Evolutionary conservation across 2,888 invertebrate genomes (phyloP), one percentile per base, ranked within the genome.

Genomic region (Polyommatus icarus): DNA sequence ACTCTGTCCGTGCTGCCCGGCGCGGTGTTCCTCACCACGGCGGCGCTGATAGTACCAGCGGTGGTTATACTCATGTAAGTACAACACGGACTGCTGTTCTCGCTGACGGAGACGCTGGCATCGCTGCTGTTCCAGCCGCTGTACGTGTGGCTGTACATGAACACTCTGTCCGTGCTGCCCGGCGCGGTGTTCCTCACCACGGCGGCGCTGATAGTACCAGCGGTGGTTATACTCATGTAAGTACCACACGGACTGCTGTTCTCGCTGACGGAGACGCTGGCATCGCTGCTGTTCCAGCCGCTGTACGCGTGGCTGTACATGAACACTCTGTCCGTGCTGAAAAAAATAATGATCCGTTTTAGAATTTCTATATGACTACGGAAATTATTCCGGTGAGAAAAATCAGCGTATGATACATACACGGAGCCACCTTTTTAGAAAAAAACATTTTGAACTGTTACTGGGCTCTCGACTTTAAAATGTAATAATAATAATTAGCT

Each of bases 101-200:
- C 93, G 0, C 82, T 94, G 67, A 91, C 91, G 81, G 94, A 93
- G 82, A 94, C 93, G 0, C 20, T 93, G 75, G 93, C 93, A 0
- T 85, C 92, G 0, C 85, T 93, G 81, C 78, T 91, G 67, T 94
- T 93, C 87, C 88, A 90, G 15, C 94, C 94, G 0, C 84, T 93
- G 80, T 93, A 93, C 86, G 89, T 93, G 3, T 93, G 92, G 92
- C 78, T 92, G 79, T 94, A 94, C 79, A 91, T 92, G 93, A 88
- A 84, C 82, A 93, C 93, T 0, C 84, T 94, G n/a, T 84, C 88
- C 61, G 85, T 87, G 0, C 82, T 93, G 29, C 89, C 94, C 0
- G 94, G 93, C 6, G 85, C 93, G 0, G 89, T 93, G 3, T 94
- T 92, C 84, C 83, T 93, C 29, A 87, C 88, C 79, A 93, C 91